Evolutionary conservation across 2,113 vertebrate genomes (phyloP), one percentile per base, ranked within the genome.

Genomic region (Megaceryle torquata): DNA sequence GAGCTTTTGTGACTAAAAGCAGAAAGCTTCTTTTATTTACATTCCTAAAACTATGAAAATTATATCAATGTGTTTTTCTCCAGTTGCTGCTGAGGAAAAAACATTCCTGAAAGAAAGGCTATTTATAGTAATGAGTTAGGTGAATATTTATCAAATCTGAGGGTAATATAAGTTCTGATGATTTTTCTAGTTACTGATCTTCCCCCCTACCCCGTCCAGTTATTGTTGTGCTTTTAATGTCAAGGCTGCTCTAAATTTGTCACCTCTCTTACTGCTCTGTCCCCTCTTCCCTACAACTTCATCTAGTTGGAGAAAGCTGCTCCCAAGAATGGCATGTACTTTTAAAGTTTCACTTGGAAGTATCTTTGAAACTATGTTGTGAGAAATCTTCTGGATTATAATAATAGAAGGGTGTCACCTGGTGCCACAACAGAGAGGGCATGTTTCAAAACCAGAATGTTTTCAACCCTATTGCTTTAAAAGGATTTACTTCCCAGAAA

Each of bases 1-100:
- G 71, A 89, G 56, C 57, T 97, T 94, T 94, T 87, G 60, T 95
- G 81, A 92, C 91, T 91, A 65, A 90, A 96, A 95, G 29, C 65
- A 95, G 90, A 92, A 89, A 67, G 53, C 13, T 77, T 94, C 50
- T 90, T 92, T 93, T 84, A 95, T 75, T 94, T 80, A 92, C 81
- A 53, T 97, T 93, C 41, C 65, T 90, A 75, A 87, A 92, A 82
- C 19, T 56, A 31, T 75, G 28, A 76, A 89, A 88, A 93, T 86
- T 41, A 56, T 82, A 76, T 82, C 43, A 67, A 11, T 84, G 33
- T 78, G 93, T 94, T 89, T 83, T 19, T 77, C 41, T 75, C 37
- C 33, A 74, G 39, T 35, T 91, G 33, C 67, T 87, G 19, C 37
- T 37, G 68, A 57, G 51, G 89, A 93, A 91, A 93, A 95, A 74